Evolutionary conservation across 1,140 invertebrate species (phyloP), one percentile per base, ranked within the genome.

Genomic region (Aphis gossypii): DNA sequence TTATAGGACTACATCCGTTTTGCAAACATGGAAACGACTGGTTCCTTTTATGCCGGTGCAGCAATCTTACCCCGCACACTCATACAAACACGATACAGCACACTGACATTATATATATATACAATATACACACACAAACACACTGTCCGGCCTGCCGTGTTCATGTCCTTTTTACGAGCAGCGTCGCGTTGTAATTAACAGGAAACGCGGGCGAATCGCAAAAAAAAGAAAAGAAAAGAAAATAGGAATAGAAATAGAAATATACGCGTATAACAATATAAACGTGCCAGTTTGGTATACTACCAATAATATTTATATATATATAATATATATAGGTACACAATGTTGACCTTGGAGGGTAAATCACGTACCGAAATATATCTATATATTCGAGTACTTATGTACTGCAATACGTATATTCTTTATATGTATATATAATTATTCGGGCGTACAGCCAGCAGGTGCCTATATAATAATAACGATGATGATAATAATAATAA

Each of bases 1-100:
- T 51, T 84, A 84, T 54, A 54, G 91, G 23, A 92, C 54, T 90
- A 54, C 92, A 93, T 93, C 92, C 92, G 92, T 93, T 93, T 86
- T 1, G 48, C 90, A 83, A 54, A 93, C 82, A 93, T 86, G 92
- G 92, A 93, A 44, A 93, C 82, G 92, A 93, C 92, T 56, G 82
- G 92, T 93, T 93, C 92, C 76, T 93, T 93, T 93, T 84, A 93
- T 83, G 92, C 92, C 20, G 0, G 76, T 23, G 21, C 21, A 35
- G 18, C 35, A 91, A 60, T 82, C 51, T 82, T 83, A 76, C 44
- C 90, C 90, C 90, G 7, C n/a, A 48, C 41, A 82, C 41, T 21
- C n/a, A 35, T 23, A 54, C 54, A 54, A 54, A 54, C 54, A 54
- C 60, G 30, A n/a, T 14, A 76, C 35, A 21, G 41, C 25, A 44